A percentile compares a stretch with the other conserved stretches of the same genome.
phyloP scores from a whole-genome alignment of 2,797 vertebrate species.

The Parotocinclus haroldoi region DNA sequence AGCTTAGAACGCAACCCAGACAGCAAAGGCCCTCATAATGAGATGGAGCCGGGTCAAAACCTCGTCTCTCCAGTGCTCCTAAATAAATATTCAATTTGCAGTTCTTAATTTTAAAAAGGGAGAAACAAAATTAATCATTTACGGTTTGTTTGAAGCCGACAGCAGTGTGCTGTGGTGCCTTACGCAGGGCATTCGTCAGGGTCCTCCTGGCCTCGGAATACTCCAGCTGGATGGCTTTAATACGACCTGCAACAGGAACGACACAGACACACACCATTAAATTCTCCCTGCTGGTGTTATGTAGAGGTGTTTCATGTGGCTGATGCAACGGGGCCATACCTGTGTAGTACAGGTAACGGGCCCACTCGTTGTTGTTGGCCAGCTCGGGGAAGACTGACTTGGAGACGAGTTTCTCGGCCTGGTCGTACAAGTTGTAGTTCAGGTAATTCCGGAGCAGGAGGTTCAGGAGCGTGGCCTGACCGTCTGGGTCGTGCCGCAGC shows the following conservation, averaged over 20 bases:
- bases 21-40: no score
- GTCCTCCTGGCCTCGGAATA: slow-evolving; percentile 91
- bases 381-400: slow-evolving; percentile 95
- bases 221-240: slow-evolving; percentile 96
- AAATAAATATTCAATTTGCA: no score
- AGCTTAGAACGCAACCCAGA: no score
- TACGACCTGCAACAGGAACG: slow-evolving; percentile 74
- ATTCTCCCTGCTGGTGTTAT: no score
- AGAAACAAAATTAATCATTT: slow-evolving; percentile 51
- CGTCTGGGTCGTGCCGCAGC: slow-evolving; percentile 86
- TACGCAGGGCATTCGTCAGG: slow-evolving; percentile 91
- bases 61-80: no score
- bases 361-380: slow-evolving; percentile 98
- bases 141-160: slow-evolving; percentile 97
- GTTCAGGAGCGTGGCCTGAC: slow-evolving; percentile 92
- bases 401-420: slow-evolving; percentile 94
- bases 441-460: slow-evolving; percentile 94
- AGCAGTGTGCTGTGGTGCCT: slow-evolving; percentile 92
- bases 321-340: slow-evolving; percentile 77
- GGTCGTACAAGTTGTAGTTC: slow-evolving; percentile 94
- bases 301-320: no score
- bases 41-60: no score
- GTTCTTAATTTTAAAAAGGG: no score
- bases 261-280: slow-evolving; percentile 9
- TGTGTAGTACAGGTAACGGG: slow-evolving; percentile 93